Conservation (phyloP, 2,888 invertebrate genomes). For the Venustoraphidia nigricollis region DNA sequence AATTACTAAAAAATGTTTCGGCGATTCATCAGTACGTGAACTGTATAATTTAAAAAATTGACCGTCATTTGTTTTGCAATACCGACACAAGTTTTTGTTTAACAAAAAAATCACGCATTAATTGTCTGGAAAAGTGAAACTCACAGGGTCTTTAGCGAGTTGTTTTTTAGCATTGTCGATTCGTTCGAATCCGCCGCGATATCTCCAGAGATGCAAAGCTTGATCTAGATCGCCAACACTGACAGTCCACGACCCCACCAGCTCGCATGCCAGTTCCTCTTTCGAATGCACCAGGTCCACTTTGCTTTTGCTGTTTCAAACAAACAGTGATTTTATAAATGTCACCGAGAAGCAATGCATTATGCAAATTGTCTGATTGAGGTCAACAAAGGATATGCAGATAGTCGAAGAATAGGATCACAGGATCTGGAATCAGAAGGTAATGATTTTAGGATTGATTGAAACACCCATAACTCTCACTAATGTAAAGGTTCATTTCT, state of each 20-base stretch:
- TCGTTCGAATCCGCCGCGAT: slow-evolving; percentile 80
- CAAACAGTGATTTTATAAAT: slow-evolving; percentile 19
- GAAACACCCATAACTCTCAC: too few species aligned
- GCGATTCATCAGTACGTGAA: too few species aligned
- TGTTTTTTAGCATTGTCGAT: slow-evolving; percentile 64
- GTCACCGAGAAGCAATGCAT: neutral
- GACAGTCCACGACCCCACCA: slow-evolving; percentile 93
- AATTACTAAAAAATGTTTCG: too few species aligned
- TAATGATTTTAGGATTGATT: too few species aligned
- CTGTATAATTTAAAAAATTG: too few species aligned
- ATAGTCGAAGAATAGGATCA: neutral
- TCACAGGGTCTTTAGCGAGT: slow-evolving; percentile 51
- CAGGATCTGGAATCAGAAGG: neutral
- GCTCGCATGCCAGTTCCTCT: slow-evolving; percentile 61
- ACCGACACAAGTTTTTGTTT: too few species aligned
- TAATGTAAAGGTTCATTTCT: too few species aligned
- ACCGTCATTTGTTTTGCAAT: too few species aligned
- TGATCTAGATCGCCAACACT: slow-evolving; percentile 96
- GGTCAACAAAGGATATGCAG: neutral
- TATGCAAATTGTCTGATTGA: slow-evolving; percentile 4
- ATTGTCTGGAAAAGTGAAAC: neutral
- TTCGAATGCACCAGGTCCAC: slow-evolving; percentile 62
- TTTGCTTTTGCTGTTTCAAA: slow-evolving; percentile 48
- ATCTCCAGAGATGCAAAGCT: slow-evolving; percentile 90
- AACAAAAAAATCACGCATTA: too few species aligned